Base-by-base conservation (phyloP, 2,113 vertebrate genomes). In the Melanostigma gelatinosum region DNA sequence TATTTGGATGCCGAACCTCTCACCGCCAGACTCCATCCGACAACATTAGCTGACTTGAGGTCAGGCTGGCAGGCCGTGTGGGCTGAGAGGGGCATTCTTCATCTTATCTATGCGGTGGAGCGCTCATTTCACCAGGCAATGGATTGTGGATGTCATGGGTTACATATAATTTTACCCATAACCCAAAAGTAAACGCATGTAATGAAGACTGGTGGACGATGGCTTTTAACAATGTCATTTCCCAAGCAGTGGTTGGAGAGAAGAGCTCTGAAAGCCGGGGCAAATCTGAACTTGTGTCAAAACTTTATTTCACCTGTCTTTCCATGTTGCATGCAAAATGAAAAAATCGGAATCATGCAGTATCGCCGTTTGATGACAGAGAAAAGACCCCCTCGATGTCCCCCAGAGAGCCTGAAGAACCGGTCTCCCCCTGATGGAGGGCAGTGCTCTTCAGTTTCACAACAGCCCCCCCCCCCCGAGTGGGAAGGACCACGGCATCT, bases 381-480 rank as follows among this genome's bases (percentile, higher is more conserved):
- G 61, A 71, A 27, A 22, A 32, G 32, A 38, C 36, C 36, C 36
- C 36, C 6, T 8, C 36, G 36, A 27, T 27, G 40, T 58, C 69
- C 58, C 68, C 22, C 54, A 27, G 69, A 63, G 72, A 46, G 58
- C 34, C 42, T 36, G 6, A 36, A 13, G 64, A 46, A 27, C 44
- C 54, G 13, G 68, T 27, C 20, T 8, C 52, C 70, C 63, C 73
- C 72, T 54, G 55, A 72, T 67, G 42, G 38, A 81, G 42, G 16
- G 71, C 60, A n/a, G 42, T 15, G 62, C 22, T 85, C 82, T 90
- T 78, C 20, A 76, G 81, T 89, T 91, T 88, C 86, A 87, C 73
- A 89, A 86, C 85, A 92, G 18, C 73, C 63, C 82, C 79, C 70
- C 22, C 29, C 29, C 29, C 1, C 29, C 29, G 29, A 29, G 29